Evolutionary conservation across 2,888 invertebrate genomes (phyloP), one percentile per base, ranked within the genome.

Genomic region (Volucella inflata): DNA sequence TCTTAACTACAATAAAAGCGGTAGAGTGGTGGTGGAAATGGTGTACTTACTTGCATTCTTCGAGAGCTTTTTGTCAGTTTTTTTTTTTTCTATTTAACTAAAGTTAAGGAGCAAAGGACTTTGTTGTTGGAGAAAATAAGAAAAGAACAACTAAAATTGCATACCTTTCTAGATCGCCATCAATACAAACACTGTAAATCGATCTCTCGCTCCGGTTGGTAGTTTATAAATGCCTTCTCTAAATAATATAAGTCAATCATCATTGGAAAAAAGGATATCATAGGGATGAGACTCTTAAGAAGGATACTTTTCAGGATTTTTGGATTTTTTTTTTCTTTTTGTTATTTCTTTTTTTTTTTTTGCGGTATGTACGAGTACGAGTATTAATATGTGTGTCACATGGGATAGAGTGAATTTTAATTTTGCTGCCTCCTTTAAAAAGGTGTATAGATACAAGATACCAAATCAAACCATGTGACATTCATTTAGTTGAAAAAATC

Each of bases 341-440:
- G 21, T 2, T 21, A 21, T 30, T 30, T 30, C 6, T 30, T 6
- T 30, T 30, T 30, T 30, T 6, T 1, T 30, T 30, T 30, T 30
- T 65, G 53, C 12, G 51, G 11, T 59, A 17, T 21, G n/a, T 21
- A 59, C 30, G 40, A 53, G 76, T 36, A 59, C 65, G 75, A 46
- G 38, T 46, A 46, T 42, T 60, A 64, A 74, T 40, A 70, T 80
- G 74, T 71, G 64, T 80, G 84, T 79, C 84, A 84, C 84, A 84
- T 85, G 85, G 81, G 76, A 71, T 72, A 81, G 76, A 81, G 42
- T 51, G 16, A 48, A 76, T 30, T 53, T 44, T 36, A 83, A 85
- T 85, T 81, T 85, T 77, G 85, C 85, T 81, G 57, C 85, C 85
- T 85, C 85, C 85, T 85, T 81, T 81, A 80, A 77, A 78, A 30